Conservation (phyloP, 1,140 invertebrate genomes). For the Drosophila nebulosa region DNA sequence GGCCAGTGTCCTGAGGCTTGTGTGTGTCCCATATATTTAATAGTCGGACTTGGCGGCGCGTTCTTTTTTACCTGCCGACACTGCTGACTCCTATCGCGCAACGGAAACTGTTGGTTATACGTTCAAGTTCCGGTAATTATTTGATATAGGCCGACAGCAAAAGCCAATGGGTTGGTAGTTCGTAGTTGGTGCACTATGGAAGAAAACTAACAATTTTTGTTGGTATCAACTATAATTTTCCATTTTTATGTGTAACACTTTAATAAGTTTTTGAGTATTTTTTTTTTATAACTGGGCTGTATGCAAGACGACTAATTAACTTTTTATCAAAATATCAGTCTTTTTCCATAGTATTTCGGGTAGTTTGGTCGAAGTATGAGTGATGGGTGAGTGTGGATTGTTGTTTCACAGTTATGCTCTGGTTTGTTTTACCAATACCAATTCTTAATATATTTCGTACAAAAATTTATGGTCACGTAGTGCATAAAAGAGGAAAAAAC, state of each 20-base stretch:
- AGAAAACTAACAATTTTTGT: too few relatives aligned
- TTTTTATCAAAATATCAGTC: too few relatives aligned
- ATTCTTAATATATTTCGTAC: constrained; percentile 31
- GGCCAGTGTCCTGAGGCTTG: background rate
- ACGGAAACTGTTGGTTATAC: constrained; percentile 74
- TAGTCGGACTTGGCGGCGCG: constrained; percentile 12
- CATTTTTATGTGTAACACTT: too few relatives aligned
- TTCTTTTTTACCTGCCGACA: background rate
- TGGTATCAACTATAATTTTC: too few relatives aligned
- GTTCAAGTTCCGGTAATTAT: constrained; percentile 75
- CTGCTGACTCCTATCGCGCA: background rate
- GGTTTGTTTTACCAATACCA: constrained; percentile 4
- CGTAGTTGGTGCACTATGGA: too few relatives aligned
- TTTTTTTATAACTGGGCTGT: too few relatives aligned
- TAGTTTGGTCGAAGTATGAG: background rate
- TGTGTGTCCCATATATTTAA: constrained; percentile 27
- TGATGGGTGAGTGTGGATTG: constrained; percentile 12
- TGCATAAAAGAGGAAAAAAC: constrained; percentile 53
- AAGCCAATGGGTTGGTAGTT: background rate
- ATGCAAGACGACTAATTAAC: too few relatives aligned
- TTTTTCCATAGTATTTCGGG: background rate
- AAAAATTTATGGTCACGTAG: constrained; percentile 65
- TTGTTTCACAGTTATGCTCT: constrained; percentile 36
- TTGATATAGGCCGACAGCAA: constrained; percentile 65
- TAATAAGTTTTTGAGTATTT: too few relatives aligned